A percentile compares a stretch with the other conserved stretches of the same genome.
Evolutionary conservation across 2,113 vertebrate species (phyloP).

Genomic region (Seriola dumerili): DNA sequence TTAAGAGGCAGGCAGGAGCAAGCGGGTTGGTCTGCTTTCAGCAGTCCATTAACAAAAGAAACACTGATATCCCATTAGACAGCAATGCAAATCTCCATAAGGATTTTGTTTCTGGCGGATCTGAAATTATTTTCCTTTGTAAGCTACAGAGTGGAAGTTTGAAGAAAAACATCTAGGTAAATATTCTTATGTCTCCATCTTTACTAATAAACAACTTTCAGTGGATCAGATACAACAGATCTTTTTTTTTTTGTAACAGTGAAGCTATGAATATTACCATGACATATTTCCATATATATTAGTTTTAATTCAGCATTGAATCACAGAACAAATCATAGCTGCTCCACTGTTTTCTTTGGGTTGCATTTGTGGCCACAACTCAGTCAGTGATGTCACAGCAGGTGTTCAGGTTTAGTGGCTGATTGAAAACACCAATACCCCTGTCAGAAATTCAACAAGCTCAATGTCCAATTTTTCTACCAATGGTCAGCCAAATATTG

Average conservation of each 20-base stretch:
- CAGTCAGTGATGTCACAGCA: not conserved
- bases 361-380: not conserved
- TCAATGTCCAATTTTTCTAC: too few species aligned
- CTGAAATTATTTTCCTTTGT: constrained; percentile 19
- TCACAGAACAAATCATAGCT: not conserved
- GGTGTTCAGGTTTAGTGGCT: not conserved
- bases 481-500: not conserved
- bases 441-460: too few species aligned
- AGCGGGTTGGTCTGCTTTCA: constrained; percentile 26
- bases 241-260: too few species aligned
- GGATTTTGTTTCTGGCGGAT: constrained; percentile 20
- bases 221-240: too few species aligned
- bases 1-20: constrained; percentile 29
- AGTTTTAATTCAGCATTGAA: not conserved
- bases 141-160: not conserved
- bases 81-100: constrained; percentile 36
- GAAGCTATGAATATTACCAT: too few species aligned
- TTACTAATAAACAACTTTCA: not conserved
- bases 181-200: not conserved
- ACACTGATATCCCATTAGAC: constrained; percentile 40
- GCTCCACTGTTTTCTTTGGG: not conserved
- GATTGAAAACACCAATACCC: not conserved
- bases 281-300: too few species aligned
- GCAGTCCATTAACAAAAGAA: constrained; percentile 64
- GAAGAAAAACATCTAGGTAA: not conserved